These are phyloP conservation scores for Caenorhabditis briggsae DNA, from an alignment of 1,140 invertebrate species.

Conservation along the genomic window DNA sequence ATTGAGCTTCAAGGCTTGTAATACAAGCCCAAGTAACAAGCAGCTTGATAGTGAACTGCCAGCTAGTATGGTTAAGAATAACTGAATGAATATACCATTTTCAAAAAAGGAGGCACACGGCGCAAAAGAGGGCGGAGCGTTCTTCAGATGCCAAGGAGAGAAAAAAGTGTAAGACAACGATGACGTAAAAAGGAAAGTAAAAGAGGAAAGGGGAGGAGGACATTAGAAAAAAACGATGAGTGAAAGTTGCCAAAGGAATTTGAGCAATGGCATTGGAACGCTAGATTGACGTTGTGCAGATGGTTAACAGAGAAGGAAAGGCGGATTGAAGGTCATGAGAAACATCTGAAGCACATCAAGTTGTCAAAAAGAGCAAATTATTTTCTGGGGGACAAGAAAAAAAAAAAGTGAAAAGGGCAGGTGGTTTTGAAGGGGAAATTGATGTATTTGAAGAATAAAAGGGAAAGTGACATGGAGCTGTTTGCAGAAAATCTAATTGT, in stretches of 20 bases:
- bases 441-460: neutral
- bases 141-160: neutral
- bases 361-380: neutral
- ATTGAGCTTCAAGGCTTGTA: too few relatives aligned
- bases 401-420: neutral
- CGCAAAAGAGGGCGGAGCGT: neutral
- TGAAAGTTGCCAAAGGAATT: slow-evolving; percentile 8
- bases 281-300: neutral
- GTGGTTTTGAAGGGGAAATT: neutral
- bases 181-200: slow-evolving; percentile 16
- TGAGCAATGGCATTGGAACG: neutral
- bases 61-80: too few relatives aligned
- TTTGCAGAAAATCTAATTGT: too few relatives aligned
- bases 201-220: neutral
- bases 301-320: neutral
- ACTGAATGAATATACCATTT: neutral
- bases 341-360: neutral
- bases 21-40: too few relatives aligned
- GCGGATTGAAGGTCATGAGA: neutral
- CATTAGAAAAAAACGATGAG: neutral
- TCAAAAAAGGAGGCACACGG: neutral
- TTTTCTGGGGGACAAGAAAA: neutral
- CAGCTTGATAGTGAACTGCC: too few relatives aligned
- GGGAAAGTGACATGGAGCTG: neutral
- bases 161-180: slow-evolving; percentile 18